A percentile compares a stretch with the other conserved stretches of the same genome.
phyloP scores from a whole-genome alignment of 2,113 vertebrate genomes.

The Struthio camelus region DNA sequence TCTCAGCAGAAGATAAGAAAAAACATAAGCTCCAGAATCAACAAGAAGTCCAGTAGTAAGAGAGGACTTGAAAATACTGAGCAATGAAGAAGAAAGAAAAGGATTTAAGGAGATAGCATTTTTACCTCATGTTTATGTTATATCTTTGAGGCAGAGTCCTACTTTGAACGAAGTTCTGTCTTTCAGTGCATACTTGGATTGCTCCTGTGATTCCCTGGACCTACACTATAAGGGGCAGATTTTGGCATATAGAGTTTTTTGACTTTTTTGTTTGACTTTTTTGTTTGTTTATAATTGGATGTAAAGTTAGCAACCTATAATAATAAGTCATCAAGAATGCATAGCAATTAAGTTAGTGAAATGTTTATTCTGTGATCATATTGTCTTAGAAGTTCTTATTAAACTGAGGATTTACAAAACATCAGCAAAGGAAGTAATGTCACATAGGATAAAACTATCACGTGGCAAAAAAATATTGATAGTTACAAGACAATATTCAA shows the following conservation, averaged over 20 bases:
- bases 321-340: background rate
- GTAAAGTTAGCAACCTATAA: background rate
- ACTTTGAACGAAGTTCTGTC: background rate
- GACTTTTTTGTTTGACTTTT: background rate
- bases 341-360: background rate
- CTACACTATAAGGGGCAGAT: background rate
- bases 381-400: background rate
- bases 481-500: background rate
- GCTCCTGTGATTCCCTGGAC: background rate
- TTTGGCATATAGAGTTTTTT: background rate
- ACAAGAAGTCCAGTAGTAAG: background rate
- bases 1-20: background rate
- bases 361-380: background rate
- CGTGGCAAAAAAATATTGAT: background rate
- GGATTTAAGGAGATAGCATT: background rate
- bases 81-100: background rate
- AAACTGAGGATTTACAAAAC: background rate
- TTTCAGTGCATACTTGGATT: background rate
- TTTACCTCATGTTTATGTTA: background rate
- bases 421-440: background rate
- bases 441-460: background rate
- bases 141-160: background rate
- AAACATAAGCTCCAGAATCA: background rate
- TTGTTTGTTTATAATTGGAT: background rate
- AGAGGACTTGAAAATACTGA: background rate